These are phyloP conservation scores for Paramacrobiotus metropolitanus DNA, from an alignment of 1,140 invertebrate species.

Conservation along the genomic window DNA sequence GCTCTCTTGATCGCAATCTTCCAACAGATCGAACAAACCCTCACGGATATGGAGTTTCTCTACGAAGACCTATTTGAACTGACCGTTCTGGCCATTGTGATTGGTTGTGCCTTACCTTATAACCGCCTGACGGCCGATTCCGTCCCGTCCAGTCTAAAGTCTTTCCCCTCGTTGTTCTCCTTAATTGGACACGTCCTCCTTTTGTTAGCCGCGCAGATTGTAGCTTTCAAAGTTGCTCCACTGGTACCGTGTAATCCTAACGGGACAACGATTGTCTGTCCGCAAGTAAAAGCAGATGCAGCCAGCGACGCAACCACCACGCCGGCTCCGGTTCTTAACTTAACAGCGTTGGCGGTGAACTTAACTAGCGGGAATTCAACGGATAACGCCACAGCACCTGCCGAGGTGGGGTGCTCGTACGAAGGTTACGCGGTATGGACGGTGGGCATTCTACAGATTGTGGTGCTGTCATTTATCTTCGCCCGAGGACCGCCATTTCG, in stretches of 20 bases:
- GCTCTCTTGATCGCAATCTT: too few species aligned
- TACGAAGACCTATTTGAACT: conserved; percentile 44
- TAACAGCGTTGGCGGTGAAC: too few species aligned
- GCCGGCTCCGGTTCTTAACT: too few species aligned
- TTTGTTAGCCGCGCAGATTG: conserved; percentile 38
- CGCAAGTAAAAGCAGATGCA: neutral
- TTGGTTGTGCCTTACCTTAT: conserved; percentile 35
- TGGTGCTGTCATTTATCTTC: conserved; percentile 65
- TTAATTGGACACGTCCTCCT: conserved; percentile 41
- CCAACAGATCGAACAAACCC: conserved; percentile 25
- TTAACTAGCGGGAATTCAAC: neutral
- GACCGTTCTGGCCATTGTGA: conserved; percentile 40
- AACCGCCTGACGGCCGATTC: conserved; percentile 37
- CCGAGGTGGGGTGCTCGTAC: neutral
- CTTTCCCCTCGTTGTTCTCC: conserved; percentile 26
- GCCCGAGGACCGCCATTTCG: conserved; percentile 70
- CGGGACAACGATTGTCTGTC: too few species aligned
- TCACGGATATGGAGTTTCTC: conserved; percentile 34
- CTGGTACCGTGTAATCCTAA: neutral
- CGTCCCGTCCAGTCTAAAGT: conserved; percentile 35
- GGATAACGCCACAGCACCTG: neutral
- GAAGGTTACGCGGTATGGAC: neutral
- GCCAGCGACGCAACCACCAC: neutral
- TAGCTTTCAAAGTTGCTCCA: conserved; percentile 22
- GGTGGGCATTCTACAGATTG: conserved; percentile 15